Evolutionary conservation across 2,113 vertebrate genomes (phyloP).

Genomic region (Jaculus jaculus): DNA sequence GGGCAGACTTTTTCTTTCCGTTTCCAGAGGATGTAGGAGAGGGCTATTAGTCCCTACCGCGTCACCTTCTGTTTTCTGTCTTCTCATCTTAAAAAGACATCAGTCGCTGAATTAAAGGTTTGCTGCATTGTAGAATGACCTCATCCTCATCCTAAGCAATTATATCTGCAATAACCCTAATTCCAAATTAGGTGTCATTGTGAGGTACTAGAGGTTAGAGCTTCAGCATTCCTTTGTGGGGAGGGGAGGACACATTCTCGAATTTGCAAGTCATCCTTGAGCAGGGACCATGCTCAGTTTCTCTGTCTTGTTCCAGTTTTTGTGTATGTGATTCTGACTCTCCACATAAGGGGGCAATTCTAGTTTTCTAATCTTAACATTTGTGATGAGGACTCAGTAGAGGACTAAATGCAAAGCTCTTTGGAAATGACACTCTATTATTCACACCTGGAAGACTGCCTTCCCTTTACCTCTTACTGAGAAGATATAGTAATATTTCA

Average conservation of each 20-base stretch:
- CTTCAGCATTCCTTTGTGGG: not conserved
- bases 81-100: conserved; percentile 19
- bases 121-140: not conserved
- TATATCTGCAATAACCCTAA: not conserved
- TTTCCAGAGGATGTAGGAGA: not conserved
- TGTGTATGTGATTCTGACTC: too few species aligned
- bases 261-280: not conserved
- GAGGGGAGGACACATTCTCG: not conserved
- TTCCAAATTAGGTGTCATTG: not conserved
- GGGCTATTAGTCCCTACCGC: not conserved
- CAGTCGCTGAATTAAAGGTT: not conserved
- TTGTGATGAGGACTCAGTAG: not conserved
- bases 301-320: not conserved
- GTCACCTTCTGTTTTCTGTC: not conserved
- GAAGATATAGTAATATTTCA: conserved; percentile 26
- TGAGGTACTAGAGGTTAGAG: not conserved
- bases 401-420: conserved; percentile 15
- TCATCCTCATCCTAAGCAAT: not conserved
- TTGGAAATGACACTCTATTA: conserved; percentile 25
- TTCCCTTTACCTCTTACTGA: not conserved
- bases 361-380: not conserved
- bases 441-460: conserved; percentile 21
- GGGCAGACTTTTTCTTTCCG: not conserved
- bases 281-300: not conserved
- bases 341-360: too few species aligned